Evolutionary conservation across 2,888 invertebrate species (phyloP), one percentile per base, ranked within the genome.

Genomic region (Tortrix viridana): DNA sequence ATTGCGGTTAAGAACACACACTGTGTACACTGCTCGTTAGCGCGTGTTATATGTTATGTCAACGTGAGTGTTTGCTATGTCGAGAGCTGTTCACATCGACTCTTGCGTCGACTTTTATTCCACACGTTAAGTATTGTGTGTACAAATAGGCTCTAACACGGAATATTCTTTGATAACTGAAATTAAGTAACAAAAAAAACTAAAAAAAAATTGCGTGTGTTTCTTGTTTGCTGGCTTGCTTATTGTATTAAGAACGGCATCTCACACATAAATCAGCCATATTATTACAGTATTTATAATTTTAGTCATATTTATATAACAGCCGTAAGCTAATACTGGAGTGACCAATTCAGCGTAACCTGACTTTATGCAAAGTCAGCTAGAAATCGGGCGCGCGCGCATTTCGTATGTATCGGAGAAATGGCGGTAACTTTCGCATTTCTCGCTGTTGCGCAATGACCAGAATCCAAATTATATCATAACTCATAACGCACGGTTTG

Each of bases 351-450:
- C 19, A 22, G 48, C 44, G 44, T 44, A 52, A 53, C 53, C 54
- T 3, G 69, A 67, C 72, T 72, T 78, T 76, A 74, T 84, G 84
- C 82, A 70, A 75, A 81, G 82, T 83, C 82, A 83, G 80, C 75
- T 79, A 79, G 85, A 86, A 85, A 83, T 83, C 82, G 69, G 69
- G 62, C 65, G 64, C 60, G 58, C 54, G 53, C 58, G 65, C 73
- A 69, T 75, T 73, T 70, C 69, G 70, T 74, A 74, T 60, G 66
- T 69, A 71, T 74, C 72, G 78, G 79, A 77, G 81, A 86, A 84
- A 85, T 84, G 81, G 71, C 61, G 68, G 63, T 67, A 74, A 77
- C 86, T 86, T 86, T 86, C 86, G 84, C 79, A 82, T 84, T 82
- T 86, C 83, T 77, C 75, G 72, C 32, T 48, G 66, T 84, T 83